These are phyloP conservation scores for Dipodomys merriami DNA, from an alignment of 2,113 vertebrate genomes.

Conservation along the genomic window DNA sequence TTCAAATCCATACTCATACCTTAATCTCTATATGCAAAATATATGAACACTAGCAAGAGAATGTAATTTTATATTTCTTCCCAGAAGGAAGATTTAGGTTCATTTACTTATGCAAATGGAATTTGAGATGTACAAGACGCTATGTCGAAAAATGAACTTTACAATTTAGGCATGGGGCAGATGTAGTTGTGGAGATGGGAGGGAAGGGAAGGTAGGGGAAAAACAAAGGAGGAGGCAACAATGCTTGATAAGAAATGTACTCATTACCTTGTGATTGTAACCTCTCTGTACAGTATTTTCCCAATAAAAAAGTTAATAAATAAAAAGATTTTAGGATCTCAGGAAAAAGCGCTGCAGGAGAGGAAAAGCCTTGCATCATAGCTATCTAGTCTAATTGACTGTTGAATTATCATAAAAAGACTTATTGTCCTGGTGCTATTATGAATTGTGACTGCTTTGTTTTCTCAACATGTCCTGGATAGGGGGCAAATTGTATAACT, in stretches of 20 bases:
- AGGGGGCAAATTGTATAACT: background rate
- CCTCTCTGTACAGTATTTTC: no score
- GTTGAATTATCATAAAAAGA: background rate
- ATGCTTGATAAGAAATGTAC: no score
- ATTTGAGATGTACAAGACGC: background rate
- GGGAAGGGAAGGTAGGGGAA: no score
- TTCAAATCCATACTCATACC: background rate
- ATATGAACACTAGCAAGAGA: background rate
- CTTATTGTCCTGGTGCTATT: background rate
- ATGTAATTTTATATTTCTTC: background rate
- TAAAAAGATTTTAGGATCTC: background rate
- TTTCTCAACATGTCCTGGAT: slow-evolving; percentile 1
- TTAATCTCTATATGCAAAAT: background rate
- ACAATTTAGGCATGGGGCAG: no score
- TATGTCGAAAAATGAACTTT: no score
- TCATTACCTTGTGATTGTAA: no score
- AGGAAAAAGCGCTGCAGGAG: background rate
- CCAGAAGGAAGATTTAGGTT: background rate
- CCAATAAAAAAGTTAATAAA: no score
- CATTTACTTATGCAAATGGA: background rate
- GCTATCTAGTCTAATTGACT: background rate
- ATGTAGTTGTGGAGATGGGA: no score
- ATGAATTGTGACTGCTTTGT: background rate
- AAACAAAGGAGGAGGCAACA: no score
- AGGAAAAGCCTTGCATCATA: background rate